These are phyloP conservation scores for Hycleus phaleratus DNA, from an alignment of 1,140 invertebrate genomes.

Conservation along the genomic window DNA sequence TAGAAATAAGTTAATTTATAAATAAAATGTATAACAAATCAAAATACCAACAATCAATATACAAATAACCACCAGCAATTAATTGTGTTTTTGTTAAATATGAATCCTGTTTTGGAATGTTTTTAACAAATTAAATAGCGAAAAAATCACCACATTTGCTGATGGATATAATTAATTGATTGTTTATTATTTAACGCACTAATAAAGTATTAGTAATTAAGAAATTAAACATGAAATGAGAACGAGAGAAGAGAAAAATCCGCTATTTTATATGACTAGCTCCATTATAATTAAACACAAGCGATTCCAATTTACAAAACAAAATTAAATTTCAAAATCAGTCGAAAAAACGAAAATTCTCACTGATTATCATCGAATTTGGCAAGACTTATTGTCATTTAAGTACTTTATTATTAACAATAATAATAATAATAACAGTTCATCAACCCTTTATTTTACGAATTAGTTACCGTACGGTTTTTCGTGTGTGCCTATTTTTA, in stretches of 20 bases:
- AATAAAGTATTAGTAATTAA: constrained; percentile 6
- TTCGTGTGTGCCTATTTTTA: too few relatives aligned
- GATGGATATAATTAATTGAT: constrained; percentile 1
- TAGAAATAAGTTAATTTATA: constrained; percentile 10
- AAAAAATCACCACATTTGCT: neutral
- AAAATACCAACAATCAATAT: neutral
- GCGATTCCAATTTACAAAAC: neutral
- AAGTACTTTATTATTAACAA: neutral
- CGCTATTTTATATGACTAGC: constrained; percentile 8
- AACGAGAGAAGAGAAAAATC: constrained; percentile 1
- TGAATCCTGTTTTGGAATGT: constrained; percentile 11
- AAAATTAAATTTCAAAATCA: too few relatives aligned
- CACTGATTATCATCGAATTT: neutral
- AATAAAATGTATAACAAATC: constrained; percentile 5
- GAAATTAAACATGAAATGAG: too few relatives aligned
- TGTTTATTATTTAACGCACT: constrained; percentile 3
- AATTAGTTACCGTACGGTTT: too few relatives aligned
- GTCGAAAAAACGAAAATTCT: too few relatives aligned
- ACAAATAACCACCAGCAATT: neutral
- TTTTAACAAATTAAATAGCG: neutral
- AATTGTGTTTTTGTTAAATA: neutral
- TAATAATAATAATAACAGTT: too few relatives aligned
- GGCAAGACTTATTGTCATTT: constrained; percentile 12
- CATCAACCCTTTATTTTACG: too few relatives aligned
- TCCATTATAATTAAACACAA: constrained; percentile 5